phyloP scores from a whole-genome alignment of 2,888 invertebrate species.

The Teleogryllus oceanicus region DNA sequence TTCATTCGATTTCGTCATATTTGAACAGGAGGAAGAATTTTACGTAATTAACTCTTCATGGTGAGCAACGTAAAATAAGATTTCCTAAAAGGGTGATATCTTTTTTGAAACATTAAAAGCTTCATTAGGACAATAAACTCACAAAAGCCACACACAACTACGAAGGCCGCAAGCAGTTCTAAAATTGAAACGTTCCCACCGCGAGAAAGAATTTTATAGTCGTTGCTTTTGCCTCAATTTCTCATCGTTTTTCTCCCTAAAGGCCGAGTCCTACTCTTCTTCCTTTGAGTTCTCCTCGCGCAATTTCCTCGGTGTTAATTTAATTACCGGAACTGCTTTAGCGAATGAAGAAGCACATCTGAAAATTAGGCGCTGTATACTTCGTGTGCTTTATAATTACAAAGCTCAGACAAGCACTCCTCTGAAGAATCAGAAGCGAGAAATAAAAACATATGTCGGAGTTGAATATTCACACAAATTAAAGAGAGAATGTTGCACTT shows the following conservation, averaged over 20 bases:
- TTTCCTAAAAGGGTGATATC: too few relatives aligned
- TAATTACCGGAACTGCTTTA: not conserved
- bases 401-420: slow-evolving; percentile 18
- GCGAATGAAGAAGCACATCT: not conserved
- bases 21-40: too few relatives aligned
- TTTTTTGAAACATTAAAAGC: too few relatives aligned
- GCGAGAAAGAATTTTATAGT: not conserved
- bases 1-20: too few relatives aligned
- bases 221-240: not conserved
- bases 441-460: slow-evolving; percentile 2
- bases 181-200: not conserved
- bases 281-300: not conserved
- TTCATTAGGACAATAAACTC: too few relatives aligned
- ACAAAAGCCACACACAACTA: too few relatives aligned
- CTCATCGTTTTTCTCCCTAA: not conserved
- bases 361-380: not conserved
- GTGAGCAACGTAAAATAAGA: too few relatives aligned
- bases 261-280: not conserved
- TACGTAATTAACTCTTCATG: too few relatives aligned
- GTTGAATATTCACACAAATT: slow-evolving; percentile 18
- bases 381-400: not conserved
- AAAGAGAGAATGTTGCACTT: slow-evolving; percentile 18
- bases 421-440: not conserved
- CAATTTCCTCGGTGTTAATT: not conserved
- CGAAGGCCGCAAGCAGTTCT: not conserved